Evolutionary conservation across 2,113 vertebrate genomes (phyloP).

Genomic region (Macquaria ambigua): DNA sequence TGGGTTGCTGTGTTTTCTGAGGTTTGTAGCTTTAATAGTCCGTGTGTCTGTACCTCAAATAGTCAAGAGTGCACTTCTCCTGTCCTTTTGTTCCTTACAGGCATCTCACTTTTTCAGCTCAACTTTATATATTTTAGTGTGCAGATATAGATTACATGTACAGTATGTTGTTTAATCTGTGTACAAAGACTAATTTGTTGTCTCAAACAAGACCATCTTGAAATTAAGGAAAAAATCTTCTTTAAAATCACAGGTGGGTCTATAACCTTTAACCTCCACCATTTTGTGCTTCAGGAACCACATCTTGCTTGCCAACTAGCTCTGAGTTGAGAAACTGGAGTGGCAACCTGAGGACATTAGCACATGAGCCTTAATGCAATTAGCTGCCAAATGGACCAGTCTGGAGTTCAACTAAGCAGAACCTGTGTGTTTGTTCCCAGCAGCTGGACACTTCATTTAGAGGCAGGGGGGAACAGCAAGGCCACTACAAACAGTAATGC

Average conservation of each 20-base stretch:
- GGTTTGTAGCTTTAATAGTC: background rate
- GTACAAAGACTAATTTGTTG: background rate
- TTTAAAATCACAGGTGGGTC: background rate
- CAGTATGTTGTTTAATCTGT: background rate
- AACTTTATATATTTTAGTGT: background rate
- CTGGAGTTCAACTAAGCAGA: conserved; percentile 63
- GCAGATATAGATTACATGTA: background rate
- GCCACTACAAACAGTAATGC: conserved; percentile 4
- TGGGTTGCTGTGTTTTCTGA: too few relatives aligned
- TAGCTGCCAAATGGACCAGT: conserved; percentile 59
- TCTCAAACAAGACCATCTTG: background rate
- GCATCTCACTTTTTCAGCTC: background rate
- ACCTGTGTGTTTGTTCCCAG: conserved; percentile 49
- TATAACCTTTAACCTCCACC: background rate
- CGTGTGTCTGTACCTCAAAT: background rate
- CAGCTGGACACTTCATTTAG: background rate
- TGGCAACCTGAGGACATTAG: conserved; percentile 21
- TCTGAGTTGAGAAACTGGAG: background rate
- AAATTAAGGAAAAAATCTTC: background rate
- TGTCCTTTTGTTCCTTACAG: background rate
- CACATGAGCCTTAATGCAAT: conserved; percentile 61
- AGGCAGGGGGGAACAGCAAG: background rate
- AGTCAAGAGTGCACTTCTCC: background rate
- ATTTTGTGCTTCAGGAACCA: background rate
- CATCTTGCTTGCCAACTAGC: conserved; percentile 5